Evolutionary conservation across 1,140 invertebrate genomes (phyloP).

Genomic region (Anastrepha ludens): DNA sequence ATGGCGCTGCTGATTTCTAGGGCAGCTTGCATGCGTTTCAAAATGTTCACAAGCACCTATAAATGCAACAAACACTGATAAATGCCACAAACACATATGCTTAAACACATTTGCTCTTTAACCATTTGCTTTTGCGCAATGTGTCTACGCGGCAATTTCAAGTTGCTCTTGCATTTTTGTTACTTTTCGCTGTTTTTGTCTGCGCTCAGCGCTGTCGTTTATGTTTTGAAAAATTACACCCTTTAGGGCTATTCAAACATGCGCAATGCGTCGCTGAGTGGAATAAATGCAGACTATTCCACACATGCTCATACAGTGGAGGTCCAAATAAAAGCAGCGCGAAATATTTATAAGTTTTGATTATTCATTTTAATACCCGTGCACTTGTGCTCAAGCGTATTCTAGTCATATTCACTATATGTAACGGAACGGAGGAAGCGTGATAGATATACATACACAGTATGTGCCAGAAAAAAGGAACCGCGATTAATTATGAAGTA

Average conservation of each 20-base stretch:
- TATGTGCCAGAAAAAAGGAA: neutral
- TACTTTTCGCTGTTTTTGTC: neutral
- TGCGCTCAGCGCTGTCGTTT: conserved; percentile 6
- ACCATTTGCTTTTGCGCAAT: neutral
- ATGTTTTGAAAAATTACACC: conserved; percentile 55
- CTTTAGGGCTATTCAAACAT: conserved; percentile 55
- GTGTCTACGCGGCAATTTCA: conserved; percentile 1
- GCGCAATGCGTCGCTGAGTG: conserved; percentile 25
- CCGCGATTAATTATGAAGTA: too few species aligned
- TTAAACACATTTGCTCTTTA: neutral
- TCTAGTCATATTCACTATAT: too few species aligned
- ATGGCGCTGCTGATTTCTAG: neutral
- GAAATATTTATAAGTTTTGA: too few species aligned
- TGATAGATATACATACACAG: neutral
- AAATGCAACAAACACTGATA: neutral
- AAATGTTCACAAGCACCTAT: neutral
- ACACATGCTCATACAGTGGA: too few species aligned
- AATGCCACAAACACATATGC: neutral
- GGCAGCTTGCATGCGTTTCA: neutral
- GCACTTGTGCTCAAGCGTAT: too few species aligned
- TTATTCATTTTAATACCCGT: too few species aligned
- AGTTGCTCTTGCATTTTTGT: neutral
- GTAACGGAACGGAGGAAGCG: too few species aligned
- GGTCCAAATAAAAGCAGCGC: too few species aligned
- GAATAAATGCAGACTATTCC: neutral